A percentile compares a stretch with the other conserved stretches of the same genome.
phyloP scores from a whole-genome alignment of 2,797 vertebrate genomes.

The Neopelma chrysocephalum region DNA sequence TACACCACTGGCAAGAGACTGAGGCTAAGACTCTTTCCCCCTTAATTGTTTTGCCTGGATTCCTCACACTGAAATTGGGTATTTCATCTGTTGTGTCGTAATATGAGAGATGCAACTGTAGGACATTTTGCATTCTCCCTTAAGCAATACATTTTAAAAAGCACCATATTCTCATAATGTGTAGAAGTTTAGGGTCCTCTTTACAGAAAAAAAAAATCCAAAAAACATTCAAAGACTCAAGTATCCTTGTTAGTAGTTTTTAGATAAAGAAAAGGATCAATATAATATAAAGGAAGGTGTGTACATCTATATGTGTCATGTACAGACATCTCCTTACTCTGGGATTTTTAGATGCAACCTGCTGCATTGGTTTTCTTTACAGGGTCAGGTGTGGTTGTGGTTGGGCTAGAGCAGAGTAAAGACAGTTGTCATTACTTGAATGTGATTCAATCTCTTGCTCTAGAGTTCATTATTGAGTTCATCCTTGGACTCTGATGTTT shows the following conservation, averaged over 20 bases:
- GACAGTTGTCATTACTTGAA: neutral
- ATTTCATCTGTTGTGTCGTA: neutral
- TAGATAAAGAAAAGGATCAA: neutral
- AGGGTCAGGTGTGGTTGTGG: neutral
- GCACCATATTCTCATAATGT: neutral
- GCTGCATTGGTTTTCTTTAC: neutral
- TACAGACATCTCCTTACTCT: neutral
- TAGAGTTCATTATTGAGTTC: neutral
- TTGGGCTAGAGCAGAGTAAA: neutral
- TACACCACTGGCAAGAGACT: neutral
- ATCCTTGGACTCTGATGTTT: neutral
- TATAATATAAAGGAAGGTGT: neutral
- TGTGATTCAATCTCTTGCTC: neutral
- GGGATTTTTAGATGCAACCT: neutral
- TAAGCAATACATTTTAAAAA: neutral
- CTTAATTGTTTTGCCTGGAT: neutral
- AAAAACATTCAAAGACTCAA: neutral
- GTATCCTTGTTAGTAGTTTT: neutral
- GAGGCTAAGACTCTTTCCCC: neutral
- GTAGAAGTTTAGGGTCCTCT: neutral
- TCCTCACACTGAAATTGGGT: neutral
- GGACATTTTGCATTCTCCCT: neutral
- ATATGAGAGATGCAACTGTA: neutral
- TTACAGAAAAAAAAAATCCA: neutral
- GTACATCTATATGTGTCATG: neutral